Percentiles rank a stretch among this genome's conserved stretches.
phyloP scores from a whole-genome alignment of 1,140 invertebrate genomes.

The Tetraneura akinire region DNA sequence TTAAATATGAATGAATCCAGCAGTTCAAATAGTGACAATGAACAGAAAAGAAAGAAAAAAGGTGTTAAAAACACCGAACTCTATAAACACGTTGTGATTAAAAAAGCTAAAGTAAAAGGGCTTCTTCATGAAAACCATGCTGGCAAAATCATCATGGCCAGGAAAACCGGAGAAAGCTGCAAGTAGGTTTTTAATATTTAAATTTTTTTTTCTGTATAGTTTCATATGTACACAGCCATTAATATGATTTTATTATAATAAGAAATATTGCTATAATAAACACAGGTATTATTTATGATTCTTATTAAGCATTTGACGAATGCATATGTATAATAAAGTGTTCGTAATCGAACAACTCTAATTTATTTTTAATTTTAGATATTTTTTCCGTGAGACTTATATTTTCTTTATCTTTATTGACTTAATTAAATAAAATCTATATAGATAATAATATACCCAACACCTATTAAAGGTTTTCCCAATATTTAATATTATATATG shows the following conservation, averaged over 20 bases:
- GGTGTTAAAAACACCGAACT: constrained; percentile 29
- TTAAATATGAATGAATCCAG: constrained; percentile 38
- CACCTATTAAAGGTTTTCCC: neutral
- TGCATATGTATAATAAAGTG: neutral
- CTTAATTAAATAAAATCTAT: neutral
- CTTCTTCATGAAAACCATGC: constrained; percentile 32
- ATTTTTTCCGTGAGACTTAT: neutral
- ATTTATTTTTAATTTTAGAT: constrained; percentile 2
- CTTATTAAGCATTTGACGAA: neutral
- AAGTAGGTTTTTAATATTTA: constrained; percentile 22
- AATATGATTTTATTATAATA: constrained; percentile 31
- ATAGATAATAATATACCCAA: neutral
- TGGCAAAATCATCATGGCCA: constrained; percentile 22
- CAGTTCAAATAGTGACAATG: constrained; percentile 13
- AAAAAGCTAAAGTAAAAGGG: constrained; percentile 28
- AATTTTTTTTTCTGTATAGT: constrained; percentile 18
- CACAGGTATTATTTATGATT: constrained; percentile 9
- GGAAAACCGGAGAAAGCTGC: constrained; percentile 21
- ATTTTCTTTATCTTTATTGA: neutral
- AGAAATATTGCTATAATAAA: neutral
- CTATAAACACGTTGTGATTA: constrained; percentile 20
- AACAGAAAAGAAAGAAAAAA: constrained; percentile 21
- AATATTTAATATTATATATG: neutral
- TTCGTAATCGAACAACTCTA: neutral
- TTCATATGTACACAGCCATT: neutral